Evolutionary conservation across 1,140 invertebrate genomes (phyloP).

Genomic region (Aleiodes sp.): DNA sequence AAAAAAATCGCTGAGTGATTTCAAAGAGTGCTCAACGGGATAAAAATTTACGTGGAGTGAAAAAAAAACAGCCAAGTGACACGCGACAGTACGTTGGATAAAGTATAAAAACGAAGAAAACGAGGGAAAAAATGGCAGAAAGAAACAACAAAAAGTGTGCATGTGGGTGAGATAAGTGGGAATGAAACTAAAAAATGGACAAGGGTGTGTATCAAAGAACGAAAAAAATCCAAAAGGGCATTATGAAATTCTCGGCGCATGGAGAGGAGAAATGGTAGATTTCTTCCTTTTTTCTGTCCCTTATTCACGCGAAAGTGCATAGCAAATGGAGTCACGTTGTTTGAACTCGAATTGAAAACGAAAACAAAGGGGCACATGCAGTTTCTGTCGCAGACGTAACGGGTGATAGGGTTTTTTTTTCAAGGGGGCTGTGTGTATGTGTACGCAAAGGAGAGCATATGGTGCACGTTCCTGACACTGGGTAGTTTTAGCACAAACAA

Average conservation of each 20-base stretch:
- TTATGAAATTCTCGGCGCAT: slow-evolving; percentile 5
- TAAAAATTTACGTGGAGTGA: slow-evolving; percentile 18
- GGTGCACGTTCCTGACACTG: too few relatives aligned
- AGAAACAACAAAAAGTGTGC: slow-evolving; percentile 31
- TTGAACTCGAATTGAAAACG: not conserved
- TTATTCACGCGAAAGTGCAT: not conserved
- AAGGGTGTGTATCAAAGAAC: slow-evolving; percentile 13
- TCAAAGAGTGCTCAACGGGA: slow-evolving; percentile 13
- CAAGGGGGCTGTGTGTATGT: slow-evolving; percentile 9
- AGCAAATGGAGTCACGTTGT: not conserved
- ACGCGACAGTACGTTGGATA: slow-evolving; percentile 12
- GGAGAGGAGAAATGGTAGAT: slow-evolving; percentile 5
- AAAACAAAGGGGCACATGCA: slow-evolving; percentile 6
- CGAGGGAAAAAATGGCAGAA: slow-evolving; percentile 17
- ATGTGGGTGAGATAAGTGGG: slow-evolving; percentile 19
- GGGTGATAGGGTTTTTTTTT: too few relatives aligned
- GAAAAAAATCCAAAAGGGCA: slow-evolving; percentile 7
- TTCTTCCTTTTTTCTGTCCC: not conserved
- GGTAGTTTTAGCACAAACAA: too few relatives aligned
- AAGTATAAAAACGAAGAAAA: slow-evolving; percentile 13
- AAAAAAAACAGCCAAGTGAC: slow-evolving; percentile 23
- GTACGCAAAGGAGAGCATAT: slow-evolving; percentile 17
- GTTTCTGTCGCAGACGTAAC: not conserved
- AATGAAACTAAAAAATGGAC: slow-evolving; percentile 27
- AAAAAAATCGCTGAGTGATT: slow-evolving; percentile 8